Conservation (phyloP, 1,140 invertebrate species). For the Drosophila yakuba region DNA sequence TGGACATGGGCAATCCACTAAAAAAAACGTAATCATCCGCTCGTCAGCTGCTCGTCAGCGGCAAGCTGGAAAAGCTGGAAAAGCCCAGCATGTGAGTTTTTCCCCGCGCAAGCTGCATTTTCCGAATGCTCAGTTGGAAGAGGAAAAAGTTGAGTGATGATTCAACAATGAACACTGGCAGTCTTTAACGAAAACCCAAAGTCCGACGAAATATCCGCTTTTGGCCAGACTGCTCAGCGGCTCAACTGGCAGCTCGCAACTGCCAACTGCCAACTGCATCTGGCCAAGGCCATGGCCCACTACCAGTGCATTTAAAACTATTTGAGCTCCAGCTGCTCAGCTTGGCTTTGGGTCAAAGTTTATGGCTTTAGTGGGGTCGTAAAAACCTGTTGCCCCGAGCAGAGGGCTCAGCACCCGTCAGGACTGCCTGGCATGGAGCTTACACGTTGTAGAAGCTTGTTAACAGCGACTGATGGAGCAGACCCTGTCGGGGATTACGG, state of each 20-base stretch:
- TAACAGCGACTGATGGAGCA: conserved; percentile 53
- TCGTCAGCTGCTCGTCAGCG: conserved; percentile 72
- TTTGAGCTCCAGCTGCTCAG: conserved; percentile 76
- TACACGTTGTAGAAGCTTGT: conserved; percentile 70
- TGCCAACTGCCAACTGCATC: conserved; percentile 16
- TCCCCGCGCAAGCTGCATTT: conserved; percentile 38
- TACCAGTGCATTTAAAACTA: conserved; percentile 72
- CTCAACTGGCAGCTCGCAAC: conserved; percentile 49
- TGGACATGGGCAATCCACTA: conserved; percentile 58
- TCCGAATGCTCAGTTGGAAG: neutral
- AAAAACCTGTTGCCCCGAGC: conserved; percentile 71
- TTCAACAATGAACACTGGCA: conserved; percentile 80
- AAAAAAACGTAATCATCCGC: conserved; percentile 76
- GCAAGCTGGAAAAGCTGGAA: neutral
- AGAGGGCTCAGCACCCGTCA: conserved; percentile 18
- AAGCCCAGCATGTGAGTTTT: conserved; percentile 49
- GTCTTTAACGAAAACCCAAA: conserved; percentile 52
- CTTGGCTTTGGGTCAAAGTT: conserved; percentile 81
- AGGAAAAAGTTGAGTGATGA: conserved; percentile 63
- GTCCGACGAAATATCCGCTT: conserved; percentile 31
- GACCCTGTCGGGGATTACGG: conserved; percentile 37
- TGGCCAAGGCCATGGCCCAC: conserved; percentile 13
- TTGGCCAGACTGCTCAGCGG: conserved; percentile 21
- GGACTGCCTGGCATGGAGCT: conserved; percentile 27
- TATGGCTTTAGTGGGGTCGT: conserved; percentile 73